These are phyloP conservation scores for Dolomedes plantarius DNA, from an alignment of 2,888 invertebrate species.

Conservation along the genomic window DNA sequence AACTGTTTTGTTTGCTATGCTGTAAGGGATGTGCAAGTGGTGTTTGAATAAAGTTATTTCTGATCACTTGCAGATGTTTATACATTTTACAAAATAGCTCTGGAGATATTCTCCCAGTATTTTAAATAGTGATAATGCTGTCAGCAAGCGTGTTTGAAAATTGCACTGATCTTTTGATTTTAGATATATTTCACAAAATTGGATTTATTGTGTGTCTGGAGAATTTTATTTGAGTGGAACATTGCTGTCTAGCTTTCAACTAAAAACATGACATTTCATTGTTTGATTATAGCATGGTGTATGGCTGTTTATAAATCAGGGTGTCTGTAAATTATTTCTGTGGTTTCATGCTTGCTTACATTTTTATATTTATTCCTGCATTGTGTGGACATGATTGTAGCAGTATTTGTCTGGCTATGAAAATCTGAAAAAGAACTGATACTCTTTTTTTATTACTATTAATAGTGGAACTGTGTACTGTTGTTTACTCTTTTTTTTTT, in stretches of 20 bases:
- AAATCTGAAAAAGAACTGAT: too few relatives aligned
- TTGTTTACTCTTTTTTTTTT: too few relatives aligned
- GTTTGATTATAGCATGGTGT: conserved; percentile 38
- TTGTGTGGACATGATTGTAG: too few relatives aligned
- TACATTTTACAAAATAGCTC: conserved; percentile 21
- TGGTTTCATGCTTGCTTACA: conserved; percentile 7
- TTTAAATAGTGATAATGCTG: conserved; percentile 54
- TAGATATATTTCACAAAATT: conserved; percentile 13
- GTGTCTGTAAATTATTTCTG: conserved; percentile 49
- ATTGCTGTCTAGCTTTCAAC: conserved; percentile 35
- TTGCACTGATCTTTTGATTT: conserved; percentile 19
- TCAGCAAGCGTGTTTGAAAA: conserved; percentile 31
- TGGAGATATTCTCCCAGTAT: conserved; percentile 17
- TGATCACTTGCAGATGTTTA: conserved; percentile 24
- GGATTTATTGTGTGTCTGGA: conserved; percentile 38
- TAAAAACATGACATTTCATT: conserved; percentile 68
- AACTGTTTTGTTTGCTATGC: conserved; percentile 28
- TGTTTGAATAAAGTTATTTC: conserved; percentile 22
- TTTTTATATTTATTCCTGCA: too few relatives aligned
- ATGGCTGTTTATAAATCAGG: conserved; percentile 44
- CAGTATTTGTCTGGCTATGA: too few relatives aligned
- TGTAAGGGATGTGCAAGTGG: conserved; percentile 32
- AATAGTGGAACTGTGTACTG: too few relatives aligned
- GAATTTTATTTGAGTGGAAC: conserved; percentile 42
- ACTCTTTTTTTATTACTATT: too few relatives aligned